Conservation (phyloP, 2,113 vertebrate species). For the Toxostoma redivivum region DNA sequence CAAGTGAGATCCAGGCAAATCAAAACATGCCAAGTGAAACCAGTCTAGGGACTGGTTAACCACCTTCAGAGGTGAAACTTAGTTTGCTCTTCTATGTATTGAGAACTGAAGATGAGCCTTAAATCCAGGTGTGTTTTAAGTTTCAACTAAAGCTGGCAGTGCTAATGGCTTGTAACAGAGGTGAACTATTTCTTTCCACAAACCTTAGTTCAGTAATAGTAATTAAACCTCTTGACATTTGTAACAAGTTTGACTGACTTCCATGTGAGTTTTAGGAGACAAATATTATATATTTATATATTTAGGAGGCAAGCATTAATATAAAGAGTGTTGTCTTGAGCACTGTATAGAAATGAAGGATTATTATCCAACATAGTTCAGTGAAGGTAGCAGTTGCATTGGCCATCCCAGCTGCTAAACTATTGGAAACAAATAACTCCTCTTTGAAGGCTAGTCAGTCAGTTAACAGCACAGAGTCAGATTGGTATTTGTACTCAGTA, state of each 20-base stretch:
- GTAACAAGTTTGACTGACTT: not conserved
- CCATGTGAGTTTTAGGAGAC: not conserved
- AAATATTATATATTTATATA: not conserved
- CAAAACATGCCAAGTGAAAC: not conserved
- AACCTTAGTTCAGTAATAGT: not conserved
- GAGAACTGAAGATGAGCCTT: not conserved
- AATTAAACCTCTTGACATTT: not conserved
- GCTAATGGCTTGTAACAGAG: not conserved
- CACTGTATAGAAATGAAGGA: not conserved
- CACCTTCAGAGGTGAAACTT: not conserved
- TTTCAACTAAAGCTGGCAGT: not conserved
- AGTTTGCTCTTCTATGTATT: not conserved
- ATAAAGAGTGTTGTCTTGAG: not conserved
- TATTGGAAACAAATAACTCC: accelerated
- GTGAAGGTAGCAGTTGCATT: not conserved
- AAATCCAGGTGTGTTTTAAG: not conserved
- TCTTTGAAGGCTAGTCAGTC: not conserved
- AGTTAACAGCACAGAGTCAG: not conserved
- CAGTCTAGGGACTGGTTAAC: not conserved
- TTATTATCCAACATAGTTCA: not conserved
- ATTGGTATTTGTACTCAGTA: not conserved
- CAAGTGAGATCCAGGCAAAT: not conserved
- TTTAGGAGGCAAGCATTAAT: not conserved
- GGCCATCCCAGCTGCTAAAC: not conserved
- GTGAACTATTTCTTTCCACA: not conserved